These are phyloP conservation scores for Micropterix aruncella DNA, from an alignment of 2,888 invertebrate genomes.

Conservation along the genomic window DNA sequence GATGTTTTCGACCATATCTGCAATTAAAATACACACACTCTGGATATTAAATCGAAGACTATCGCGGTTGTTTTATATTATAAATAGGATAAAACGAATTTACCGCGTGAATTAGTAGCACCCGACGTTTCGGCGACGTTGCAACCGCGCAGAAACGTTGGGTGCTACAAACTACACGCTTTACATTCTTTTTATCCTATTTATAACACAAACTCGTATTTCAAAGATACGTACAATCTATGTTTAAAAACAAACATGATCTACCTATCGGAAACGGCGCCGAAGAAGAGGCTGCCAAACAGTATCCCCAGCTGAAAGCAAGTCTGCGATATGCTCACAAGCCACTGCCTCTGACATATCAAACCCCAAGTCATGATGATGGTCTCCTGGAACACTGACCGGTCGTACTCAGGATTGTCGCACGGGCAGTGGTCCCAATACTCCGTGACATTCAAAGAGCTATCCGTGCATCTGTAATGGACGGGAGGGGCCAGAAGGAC, in stretches of 20 bases:
- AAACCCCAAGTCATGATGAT: constrained; percentile 46
- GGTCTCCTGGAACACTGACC: constrained; percentile 29
- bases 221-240: too few relatives aligned
- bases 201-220: too few relatives aligned
- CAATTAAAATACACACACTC: too few relatives aligned
- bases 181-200: too few relatives aligned
- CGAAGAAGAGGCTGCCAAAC: constrained; percentile 37
- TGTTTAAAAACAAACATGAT: too few relatives aligned
- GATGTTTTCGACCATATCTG: constrained; percentile 50
- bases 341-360: constrained; percentile 38
- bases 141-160: too few relatives aligned
- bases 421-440: constrained; percentile 5
- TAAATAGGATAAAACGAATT: too few relatives aligned
- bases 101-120: too few relatives aligned
- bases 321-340: constrained; percentile 40
- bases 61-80: too few relatives aligned
- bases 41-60: too few relatives aligned
- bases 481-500: constrained; percentile 47
- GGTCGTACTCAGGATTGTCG: constrained; percentile 22
- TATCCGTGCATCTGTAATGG: constrained; percentile 21
- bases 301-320: constrained; percentile 41
- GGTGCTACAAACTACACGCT: too few relatives aligned
- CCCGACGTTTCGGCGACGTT: too few relatives aligned
- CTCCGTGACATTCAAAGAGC: constrained; percentile 10
- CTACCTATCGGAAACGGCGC: constrained; percentile 34